Base-by-base conservation (phyloP, 2,888 invertebrate species). In the Tenthredo scrophulariae region DNA sequence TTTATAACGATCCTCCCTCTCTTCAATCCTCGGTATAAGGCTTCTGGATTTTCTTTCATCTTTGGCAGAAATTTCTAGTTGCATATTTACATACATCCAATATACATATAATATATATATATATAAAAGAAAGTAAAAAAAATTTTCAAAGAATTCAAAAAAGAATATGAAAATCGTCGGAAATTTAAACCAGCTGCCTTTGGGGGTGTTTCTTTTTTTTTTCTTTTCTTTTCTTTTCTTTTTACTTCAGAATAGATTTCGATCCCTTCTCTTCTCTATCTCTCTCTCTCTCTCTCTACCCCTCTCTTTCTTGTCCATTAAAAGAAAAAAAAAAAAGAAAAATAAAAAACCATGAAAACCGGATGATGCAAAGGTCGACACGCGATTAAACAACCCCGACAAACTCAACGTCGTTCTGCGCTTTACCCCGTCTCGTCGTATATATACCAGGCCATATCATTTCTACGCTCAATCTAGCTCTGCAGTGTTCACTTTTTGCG, bases 401-500 rank as follows among this genome's bases (percentile, higher is more conserved):
- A 43, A 29, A 33, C 50, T 26, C 77, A 50, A 50, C 7, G 18
- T n/a, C 50, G 33, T 26, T 50, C 54, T 77, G 40, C 58, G 22
- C 58, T 22, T 7, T 22, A 58, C 22, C 58, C 58, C 58, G 58
- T 86, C 72, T n/a, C 43, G 26, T 70, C 70, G 29, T 29, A 33
- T 33, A 33, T 6, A 9, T 58, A 29, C 62, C n/a, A n/a, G 13
- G 26, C 3, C 62, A 26, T 62, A 22, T 50, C 37, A 33, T 83
- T 82, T 40, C 82, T 58, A n/a, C 50, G 79, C 50, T 46, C 77
- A 29, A 77, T 50, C 77, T 54, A 77, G 77, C 43, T 75, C 29
- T 75, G n/a, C 46, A 75, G 65, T 67, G 80, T 33, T 72, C 72
- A 22, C 65, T 86, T 84, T 85, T 86, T 62, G 84, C 80, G 58